These are phyloP conservation scores for Cryptocephalus moraei DNA, from an alignment of 2,888 invertebrate genomes.

Conservation along the genomic window DNA sequence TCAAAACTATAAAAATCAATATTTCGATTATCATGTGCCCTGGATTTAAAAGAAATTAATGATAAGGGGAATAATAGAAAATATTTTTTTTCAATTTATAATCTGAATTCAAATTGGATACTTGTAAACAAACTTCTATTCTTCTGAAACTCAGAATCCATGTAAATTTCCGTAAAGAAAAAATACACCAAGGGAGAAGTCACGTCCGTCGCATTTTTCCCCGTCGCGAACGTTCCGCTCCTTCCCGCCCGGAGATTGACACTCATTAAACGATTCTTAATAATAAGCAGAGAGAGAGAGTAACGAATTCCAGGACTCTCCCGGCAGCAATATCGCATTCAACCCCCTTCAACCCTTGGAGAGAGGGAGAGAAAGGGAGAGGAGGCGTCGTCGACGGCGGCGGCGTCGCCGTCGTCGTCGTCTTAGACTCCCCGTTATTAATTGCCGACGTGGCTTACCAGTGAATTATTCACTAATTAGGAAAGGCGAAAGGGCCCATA, in stretches of 20 bases:
- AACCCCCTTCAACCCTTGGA: slow-evolving; percentile 17
- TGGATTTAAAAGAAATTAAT: no score
- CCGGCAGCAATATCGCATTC: slow-evolving; percentile 21
- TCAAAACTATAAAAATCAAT: no score
- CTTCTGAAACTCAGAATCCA: no score
- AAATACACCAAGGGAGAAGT: no score
- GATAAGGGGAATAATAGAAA: no score
- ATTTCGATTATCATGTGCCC: no score
- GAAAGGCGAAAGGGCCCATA: slow-evolving; percentile 35
- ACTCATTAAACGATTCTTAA: slow-evolving; percentile 20
- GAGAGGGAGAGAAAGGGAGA: neutral
- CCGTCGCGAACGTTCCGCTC: neutral
- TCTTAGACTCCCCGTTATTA: slow-evolving; percentile 32
- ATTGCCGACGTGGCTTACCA: slow-evolving; percentile 41
- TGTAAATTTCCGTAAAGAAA: no score
- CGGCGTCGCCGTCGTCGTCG: neutral
- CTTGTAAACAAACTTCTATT: no score
- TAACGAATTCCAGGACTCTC: slow-evolving; percentile 11
- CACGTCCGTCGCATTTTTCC: no score
- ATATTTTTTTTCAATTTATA: no score
- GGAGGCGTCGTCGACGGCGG: neutral
- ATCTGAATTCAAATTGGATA: no score
- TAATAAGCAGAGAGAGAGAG: slow-evolving; percentile 15
- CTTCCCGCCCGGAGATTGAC: slow-evolving; percentile 11
- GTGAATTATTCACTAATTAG: slow-evolving; percentile 46